Evolutionary conservation across 1,140 invertebrate species (phyloP).

Genomic region (Ganaspis sp.): DNA sequence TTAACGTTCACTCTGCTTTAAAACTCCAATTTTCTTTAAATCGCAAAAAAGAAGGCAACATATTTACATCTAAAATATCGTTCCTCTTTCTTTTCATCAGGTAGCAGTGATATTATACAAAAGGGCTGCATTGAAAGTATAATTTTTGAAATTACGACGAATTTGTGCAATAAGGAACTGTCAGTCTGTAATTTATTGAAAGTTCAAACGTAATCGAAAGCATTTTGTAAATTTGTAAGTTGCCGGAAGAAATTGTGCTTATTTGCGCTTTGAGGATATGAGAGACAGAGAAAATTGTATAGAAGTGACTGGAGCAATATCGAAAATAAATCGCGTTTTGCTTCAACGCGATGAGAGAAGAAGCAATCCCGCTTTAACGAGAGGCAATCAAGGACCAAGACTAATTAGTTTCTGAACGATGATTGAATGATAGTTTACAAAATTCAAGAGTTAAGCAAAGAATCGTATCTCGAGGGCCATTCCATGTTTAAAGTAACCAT

Average conservation of each 20-base stretch:
- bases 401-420: slow-evolving; percentile 20
- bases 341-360: not conserved
- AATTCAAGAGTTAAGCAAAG: slow-evolving; percentile 13
- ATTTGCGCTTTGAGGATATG: not conserved
- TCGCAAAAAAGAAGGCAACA: not conserved
- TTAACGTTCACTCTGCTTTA: no score
- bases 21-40: no score
- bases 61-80: no score
- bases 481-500: not conserved
- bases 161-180: not conserved
- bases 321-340: not conserved
- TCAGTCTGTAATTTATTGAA: not conserved
- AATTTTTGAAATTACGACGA: not conserved
- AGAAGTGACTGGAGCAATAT: slow-evolving; percentile 5
- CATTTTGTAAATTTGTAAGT: not conserved
- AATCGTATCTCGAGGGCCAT: slow-evolving; percentile 2
- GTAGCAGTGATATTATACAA: no score
- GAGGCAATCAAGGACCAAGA: slow-evolving; percentile 24
- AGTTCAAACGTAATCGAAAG: not conserved
- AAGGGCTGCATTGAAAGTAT: no score
- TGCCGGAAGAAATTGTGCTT: not conserved
- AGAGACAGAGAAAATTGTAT: not conserved
- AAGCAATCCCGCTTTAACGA: not conserved
- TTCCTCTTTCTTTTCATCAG: no score
- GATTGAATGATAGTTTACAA: not conserved